Base-by-base conservation (phyloP, 2,888 invertebrate genomes). In the Ganaspis brasiliensis region DNA sequence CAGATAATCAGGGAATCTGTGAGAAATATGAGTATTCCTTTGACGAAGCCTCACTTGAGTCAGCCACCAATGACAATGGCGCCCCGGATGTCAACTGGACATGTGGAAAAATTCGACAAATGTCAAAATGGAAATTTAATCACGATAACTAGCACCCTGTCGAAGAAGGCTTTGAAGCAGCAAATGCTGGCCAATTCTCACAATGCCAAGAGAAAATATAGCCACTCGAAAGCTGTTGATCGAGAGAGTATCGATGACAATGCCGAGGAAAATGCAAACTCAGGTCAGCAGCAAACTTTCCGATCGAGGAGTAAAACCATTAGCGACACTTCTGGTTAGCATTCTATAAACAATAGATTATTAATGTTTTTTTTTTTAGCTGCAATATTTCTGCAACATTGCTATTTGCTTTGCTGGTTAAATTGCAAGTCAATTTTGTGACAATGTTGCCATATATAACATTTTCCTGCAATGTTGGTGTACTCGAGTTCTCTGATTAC, bases 1-100 rank as follows among this genome's bases (percentile, higher is more conserved):
- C 98, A 98, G 92, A 98, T 98, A 84, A 99, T 99, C 87, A 95
- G 98, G 82, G 98, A 99, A 92, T 98, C 98, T 79, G 98, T 99
- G 59, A 95, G 98, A 87, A 98, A 98, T 92, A 98, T 99, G 98
- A 97, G 97, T 88, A 96, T 98, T 92, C 98, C 98, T 75, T 94
- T 95, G 86, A 93, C 94, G 19, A 95, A 96, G 85, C 93, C 84
- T 59, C 89, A 88, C 55, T 67, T 90, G 40, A 73, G 82, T 8
- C 91, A 91, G 61, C 87, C 88, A 37, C 83, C 90, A 59, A 90
- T 91, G 85, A 88, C 90, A 61, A 87, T 91, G 73, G 84, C 89
- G 2, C 88, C 89, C 19, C 87, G 91, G 0, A 90, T 91, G 89
- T 89, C 91, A 6, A 87, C 88, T n/a, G 88, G 89, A 9, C 90